Percentiles rank a stretch among this genome's conserved stretches.
phyloP scores from a whole-genome alignment of 2,797 vertebrate genomes.

The Corythornis leucogaster region DNA sequence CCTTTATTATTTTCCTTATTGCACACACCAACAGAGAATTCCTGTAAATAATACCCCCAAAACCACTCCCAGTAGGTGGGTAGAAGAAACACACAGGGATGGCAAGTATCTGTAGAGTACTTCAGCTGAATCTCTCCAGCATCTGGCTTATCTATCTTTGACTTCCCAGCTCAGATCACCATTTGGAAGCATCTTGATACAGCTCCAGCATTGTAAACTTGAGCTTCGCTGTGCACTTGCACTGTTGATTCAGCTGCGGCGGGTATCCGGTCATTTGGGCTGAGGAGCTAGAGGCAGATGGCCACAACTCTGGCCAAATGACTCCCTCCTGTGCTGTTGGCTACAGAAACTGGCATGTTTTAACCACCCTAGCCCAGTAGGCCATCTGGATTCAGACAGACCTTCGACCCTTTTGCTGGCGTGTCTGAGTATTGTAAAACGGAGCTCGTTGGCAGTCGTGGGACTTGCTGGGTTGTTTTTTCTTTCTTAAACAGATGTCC shows the following conservation, averaged over 20 bases:
- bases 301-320: neutral
- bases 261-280: neutral
- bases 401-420: neutral
- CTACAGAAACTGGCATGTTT: neutral
- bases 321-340: neutral
- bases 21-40: neutral
- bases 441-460: neutral
- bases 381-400: slow-evolving; percentile 11
- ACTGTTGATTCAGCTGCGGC: slow-evolving; percentile 35
- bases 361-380: slow-evolving; percentile 3
- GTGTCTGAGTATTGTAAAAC: neutral
- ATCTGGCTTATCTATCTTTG: neutral
- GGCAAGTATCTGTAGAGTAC: rapidly evolving
- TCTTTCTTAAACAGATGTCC: neutral
- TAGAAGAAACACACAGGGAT: neutral
- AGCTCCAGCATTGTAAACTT: neutral
- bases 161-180: neutral
- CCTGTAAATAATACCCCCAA: neutral
- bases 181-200: neutral
- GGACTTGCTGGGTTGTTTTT: neutral
- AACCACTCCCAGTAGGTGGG: rapidly evolving
- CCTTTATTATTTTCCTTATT: neutral
- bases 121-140: neutral
- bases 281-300: neutral
- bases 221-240: neutral